Evolutionary conservation across 2,888 invertebrate species (phyloP).

Genomic region (Tenodera sinensis): DNA sequence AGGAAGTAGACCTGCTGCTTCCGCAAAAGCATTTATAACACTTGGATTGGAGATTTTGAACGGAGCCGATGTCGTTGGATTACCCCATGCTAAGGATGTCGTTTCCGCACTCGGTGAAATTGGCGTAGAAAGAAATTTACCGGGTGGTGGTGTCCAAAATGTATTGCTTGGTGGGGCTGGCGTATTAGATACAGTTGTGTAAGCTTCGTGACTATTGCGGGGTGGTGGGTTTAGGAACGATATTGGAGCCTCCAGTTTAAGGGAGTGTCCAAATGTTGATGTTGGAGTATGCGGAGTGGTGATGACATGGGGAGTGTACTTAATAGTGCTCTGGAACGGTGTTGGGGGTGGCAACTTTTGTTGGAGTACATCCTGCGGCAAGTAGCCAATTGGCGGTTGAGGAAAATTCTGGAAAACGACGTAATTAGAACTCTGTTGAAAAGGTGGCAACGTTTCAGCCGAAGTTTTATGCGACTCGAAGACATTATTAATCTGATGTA

Average conservation of each 20-base stretch:
- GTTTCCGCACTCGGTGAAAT: neutral
- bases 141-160: slow-evolving; percentile 4
- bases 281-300: slow-evolving; percentile 1
- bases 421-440: slow-evolving; percentile 11
- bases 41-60: slow-evolving; percentile 13
- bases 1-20: slow-evolving; percentile 30
- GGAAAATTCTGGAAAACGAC: slow-evolving; percentile 18
- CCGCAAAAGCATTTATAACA: slow-evolving; percentile 7
- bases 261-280: neutral
- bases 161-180: neutral
- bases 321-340: slow-evolving; percentile 8
- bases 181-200: neutral
- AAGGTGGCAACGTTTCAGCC: neutral
- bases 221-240: slow-evolving; percentile 20
- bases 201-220: neutral
- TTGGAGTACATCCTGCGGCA: neutral
- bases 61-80: neutral
- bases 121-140: neutral
- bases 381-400: neutral
- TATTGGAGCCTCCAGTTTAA: slow-evolving; percentile 9
- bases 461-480: neutral
- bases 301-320: neutral
- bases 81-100: neutral
- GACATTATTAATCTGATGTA: slow-evolving; percentile 27
- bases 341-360: slow-evolving; percentile 5